Conservation (phyloP, 2,888 invertebrate species). For the Teinopalpus imperialis region DNA sequence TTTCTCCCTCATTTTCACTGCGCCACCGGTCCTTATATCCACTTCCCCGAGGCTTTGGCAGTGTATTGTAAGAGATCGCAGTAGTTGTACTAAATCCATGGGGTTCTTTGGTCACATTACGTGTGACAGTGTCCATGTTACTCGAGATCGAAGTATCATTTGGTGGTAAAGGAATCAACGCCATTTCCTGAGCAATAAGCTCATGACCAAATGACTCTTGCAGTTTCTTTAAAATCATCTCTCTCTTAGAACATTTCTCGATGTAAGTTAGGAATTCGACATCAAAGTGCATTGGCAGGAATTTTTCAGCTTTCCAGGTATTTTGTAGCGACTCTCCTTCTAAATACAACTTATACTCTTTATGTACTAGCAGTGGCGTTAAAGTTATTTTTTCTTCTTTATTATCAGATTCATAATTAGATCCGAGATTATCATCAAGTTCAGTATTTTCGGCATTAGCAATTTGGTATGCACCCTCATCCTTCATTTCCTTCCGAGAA, state of each 20-base stretch:
- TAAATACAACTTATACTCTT: conserved; percentile 1
- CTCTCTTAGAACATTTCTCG: background rate
- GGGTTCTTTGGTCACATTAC: too few relatives aligned
- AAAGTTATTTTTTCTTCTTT: background rate
- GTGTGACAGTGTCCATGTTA: too few relatives aligned
- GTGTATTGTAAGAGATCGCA: background rate
- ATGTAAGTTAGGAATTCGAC: background rate
- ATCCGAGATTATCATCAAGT: background rate
- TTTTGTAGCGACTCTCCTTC: background rate
- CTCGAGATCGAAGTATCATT: conserved; percentile 14
- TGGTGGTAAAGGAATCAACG: conserved; percentile 3
- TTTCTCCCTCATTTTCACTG: background rate
- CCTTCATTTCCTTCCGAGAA: background rate
- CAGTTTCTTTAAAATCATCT: background rate
- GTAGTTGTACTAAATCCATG: background rate
- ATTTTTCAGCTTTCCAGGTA: conserved; percentile 3
- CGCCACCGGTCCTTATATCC: background rate
- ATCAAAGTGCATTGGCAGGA: background rate
- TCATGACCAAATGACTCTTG: background rate
- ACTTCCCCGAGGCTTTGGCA: background rate
- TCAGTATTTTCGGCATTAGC: background rate
- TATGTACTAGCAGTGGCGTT: background rate
- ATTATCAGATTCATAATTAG: too few relatives aligned
- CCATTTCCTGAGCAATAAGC: background rate
- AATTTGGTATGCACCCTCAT: background rate